Evolutionary conservation across 2,888 invertebrate genomes (phyloP).

Genomic region (Sinhomidia bicolor): DNA sequence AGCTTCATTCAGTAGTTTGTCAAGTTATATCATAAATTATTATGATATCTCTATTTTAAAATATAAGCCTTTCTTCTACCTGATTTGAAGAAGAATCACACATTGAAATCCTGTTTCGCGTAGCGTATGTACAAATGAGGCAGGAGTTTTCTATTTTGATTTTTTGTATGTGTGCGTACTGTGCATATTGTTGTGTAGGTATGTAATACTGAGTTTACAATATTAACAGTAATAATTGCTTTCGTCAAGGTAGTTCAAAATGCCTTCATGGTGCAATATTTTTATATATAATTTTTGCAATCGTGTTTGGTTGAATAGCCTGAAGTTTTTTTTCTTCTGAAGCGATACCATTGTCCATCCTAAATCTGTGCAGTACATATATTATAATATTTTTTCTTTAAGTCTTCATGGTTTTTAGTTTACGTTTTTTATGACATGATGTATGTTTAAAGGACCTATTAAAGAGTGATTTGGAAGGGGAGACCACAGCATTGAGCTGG

Average conservation of each 20-base stretch:
- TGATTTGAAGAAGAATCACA: slow-evolving; percentile 4
- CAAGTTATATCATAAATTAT: not conserved
- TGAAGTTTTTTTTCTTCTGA: not conserved
- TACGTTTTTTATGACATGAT: not conserved
- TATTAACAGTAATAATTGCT: not conserved
- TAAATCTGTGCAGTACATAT: not conserved
- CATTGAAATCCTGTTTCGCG: not conserved
- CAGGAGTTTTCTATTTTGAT: no score
- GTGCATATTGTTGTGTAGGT: not conserved
- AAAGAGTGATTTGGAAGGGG: slow-evolving; percentile 72
- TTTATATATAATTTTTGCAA: no score
- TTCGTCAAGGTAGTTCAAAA: not conserved
- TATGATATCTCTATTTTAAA: not conserved
- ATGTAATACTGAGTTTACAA: slow-evolving; percentile 14
- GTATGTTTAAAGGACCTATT: slow-evolving; percentile 33
- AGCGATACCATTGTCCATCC: not conserved
- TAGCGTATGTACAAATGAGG: not conserved
- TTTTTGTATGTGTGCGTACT: slow-evolving; percentile 9
- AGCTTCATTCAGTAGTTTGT: slow-evolving; percentile 5
- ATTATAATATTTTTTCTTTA: not conserved
- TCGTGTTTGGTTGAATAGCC: not conserved
- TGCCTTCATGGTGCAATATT: not conserved
- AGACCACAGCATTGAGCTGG: slow-evolving; percentile 70
- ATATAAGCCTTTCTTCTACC: not conserved
- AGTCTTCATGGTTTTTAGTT: not conserved